Evolutionary conservation across 2,113 vertebrate species (phyloP), one percentile per base, ranked within the genome.

Genomic region (Mus spicilegus): DNA sequence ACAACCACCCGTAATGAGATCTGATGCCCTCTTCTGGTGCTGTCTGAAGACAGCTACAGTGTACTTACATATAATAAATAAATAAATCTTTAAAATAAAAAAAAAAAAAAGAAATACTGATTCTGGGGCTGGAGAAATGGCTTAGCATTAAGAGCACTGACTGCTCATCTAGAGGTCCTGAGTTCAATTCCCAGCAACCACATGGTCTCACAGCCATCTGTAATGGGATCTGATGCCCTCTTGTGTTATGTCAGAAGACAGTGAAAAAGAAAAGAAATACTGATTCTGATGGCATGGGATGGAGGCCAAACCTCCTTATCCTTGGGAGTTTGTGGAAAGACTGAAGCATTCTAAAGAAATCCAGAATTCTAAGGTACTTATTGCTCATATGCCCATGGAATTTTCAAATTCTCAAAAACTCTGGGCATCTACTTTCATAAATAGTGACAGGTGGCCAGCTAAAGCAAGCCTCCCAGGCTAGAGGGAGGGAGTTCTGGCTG

Each of bases 221-320:
- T 11, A 65, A 28, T 65, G 8, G 61, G 61, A 26, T 10, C 2
- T 26, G 61, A 26, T 63, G 61, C 7, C 24, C 7, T 63, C 61
- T 63, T 63, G 22, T 65, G 63, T 10, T 65, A 26, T 28, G 9
- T 65, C 63, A 28, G 63, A 65, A 65, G 26, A 65, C 63, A 65
- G 63, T 65, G 26, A 65, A 65, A 65, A 65, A 65, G 24, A 63
- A 63, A n/a, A 7, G 33, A 70, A 70, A 70, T 49, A 33, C 30
- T 10, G 33, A 54, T 20, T 58, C 46, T 10, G 39, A 70, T 1
- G 1, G 5, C 2, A 16, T 2, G 5, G 28, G 42, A n/a, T 0
- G 0, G 17, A 12, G n/a, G 51, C 11, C 65, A 39, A 33, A 26
- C 1, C 28, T 36, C 1, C 0, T 1, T 1, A 10, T 36, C 46